Conservation (phyloP, 1,140 invertebrate genomes). For the Brachionus koreanus region DNA sequence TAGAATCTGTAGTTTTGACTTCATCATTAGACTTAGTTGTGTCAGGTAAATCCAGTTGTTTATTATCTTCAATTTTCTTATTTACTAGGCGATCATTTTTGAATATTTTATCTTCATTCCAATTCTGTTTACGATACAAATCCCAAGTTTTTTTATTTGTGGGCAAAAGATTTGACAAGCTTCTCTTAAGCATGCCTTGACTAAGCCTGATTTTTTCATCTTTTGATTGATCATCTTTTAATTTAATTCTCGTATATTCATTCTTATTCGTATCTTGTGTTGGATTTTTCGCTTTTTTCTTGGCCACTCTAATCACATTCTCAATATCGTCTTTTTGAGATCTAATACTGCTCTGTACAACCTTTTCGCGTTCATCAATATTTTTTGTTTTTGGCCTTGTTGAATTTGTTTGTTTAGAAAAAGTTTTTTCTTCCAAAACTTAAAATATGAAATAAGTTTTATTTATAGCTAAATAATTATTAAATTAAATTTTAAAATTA, state of each 20-base stretch:
- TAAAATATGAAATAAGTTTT: too few species aligned
- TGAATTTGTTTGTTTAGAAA: neutral
- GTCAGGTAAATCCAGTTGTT: neutral
- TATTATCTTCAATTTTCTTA: neutral
- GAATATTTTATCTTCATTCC: neutral
- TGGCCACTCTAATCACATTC: too few species aligned
- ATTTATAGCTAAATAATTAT: too few species aligned
- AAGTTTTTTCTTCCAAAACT: neutral
- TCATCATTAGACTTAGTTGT: neutral
- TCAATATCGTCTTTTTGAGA: too few species aligned
- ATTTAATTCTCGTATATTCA: neutral
- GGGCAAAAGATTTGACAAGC: neutral
- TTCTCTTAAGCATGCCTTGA: neutral
- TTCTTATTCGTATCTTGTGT: neutral
- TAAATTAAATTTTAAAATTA: too few species aligned
- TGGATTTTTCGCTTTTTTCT: neutral
- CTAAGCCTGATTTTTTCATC: neutral
- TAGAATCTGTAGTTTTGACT: neutral
- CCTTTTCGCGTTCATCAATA: neutral
- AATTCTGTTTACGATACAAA: neutral
- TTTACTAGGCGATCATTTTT: too few species aligned
- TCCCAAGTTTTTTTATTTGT: neutral
- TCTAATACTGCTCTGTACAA: too few species aligned
- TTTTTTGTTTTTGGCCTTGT: neutral
- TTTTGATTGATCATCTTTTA: neutral